A percentile compares a stretch with the other conserved stretches of the same genome.
These are phyloP conservation scores for Coelinius sp. DNA, from an alignment of 2,888 invertebrate species.

Conservation along the genomic window DNA sequence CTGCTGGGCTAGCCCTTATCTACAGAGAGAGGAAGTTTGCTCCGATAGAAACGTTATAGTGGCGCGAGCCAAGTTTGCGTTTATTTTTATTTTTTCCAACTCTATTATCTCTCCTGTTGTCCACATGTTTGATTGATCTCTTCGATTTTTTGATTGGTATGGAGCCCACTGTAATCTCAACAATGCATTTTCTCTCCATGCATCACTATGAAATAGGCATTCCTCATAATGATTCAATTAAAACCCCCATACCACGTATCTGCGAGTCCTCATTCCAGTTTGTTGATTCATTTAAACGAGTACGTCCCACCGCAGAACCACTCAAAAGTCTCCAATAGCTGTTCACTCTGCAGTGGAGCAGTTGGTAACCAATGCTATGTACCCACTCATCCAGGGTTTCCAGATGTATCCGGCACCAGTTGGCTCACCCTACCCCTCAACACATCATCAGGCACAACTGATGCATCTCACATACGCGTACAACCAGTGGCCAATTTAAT, in stretches of 20 bases:
- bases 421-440: not conserved
- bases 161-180: too few relatives aligned
- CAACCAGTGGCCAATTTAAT: conserved; percentile 1
- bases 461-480: not conserved
- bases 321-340: not conserved
- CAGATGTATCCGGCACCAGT: conserved; percentile 2
- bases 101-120: not conserved
- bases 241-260: not conserved
- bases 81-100: not conserved
- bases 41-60: conserved; percentile 37
- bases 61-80: conserved; percentile 28
- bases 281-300: not conserved
- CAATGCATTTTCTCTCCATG: too few relatives aligned
- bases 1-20: conserved; percentile 40
- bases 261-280: not conserved
- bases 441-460: not conserved
- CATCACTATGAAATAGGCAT: too few relatives aligned
- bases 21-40: conserved; percentile 36
- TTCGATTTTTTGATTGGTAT: not conserved
- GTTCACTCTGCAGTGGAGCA: not conserved
- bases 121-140: not conserved
- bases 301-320: not conserved
- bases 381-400: not conserved
- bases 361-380: conserved; percentile 9
- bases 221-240: not conserved